Percentiles rank a stretch among this genome's conserved stretches.
Conservation (phyloP, 2,888 invertebrate species). For the Metopia argyrocephala region DNA sequence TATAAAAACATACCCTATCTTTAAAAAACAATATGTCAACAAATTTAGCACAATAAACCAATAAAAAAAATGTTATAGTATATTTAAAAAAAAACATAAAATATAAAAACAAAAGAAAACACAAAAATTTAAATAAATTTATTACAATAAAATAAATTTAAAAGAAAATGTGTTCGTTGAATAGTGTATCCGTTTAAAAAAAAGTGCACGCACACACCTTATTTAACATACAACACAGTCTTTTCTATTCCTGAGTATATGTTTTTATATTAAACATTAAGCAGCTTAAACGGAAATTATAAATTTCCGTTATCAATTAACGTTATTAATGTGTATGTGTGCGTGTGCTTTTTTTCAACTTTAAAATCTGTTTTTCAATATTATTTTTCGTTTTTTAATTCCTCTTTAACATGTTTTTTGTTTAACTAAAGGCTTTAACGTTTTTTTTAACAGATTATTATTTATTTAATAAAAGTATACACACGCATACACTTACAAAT, state of each 20-base stretch:
- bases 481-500: background rate
- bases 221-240: background rate
- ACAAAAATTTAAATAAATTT: slow-evolving; percentile 1
- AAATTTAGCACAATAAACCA: slow-evolving; percentile 61
- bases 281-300: slow-evolving; percentile 25
- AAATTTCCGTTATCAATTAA: slow-evolving; percentile 45
- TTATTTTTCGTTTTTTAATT: slow-evolving; percentile 17
- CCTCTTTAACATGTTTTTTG: background rate
- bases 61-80: slow-evolving; percentile 6
- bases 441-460: slow-evolving; percentile 30
- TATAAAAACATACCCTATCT: slow-evolving; percentile 34
- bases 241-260: background rate
- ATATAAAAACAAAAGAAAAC: background rate
- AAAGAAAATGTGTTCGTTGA: too few relatives aligned
- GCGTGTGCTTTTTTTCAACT: background rate
- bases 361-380: background rate
- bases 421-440: slow-evolving; percentile 25
- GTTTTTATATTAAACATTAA: background rate
- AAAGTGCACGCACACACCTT: too few relatives aligned
- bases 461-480: background rate
- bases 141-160: background rate
- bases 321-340: slow-evolving; percentile 12
- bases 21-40: slow-evolving; percentile 38
- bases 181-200: too few relatives aligned
- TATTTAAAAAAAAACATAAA: slow-evolving; percentile 1